Base-by-base conservation (phyloP, 2,888 invertebrate species). In the Eupithecia abbreviata region DNA sequence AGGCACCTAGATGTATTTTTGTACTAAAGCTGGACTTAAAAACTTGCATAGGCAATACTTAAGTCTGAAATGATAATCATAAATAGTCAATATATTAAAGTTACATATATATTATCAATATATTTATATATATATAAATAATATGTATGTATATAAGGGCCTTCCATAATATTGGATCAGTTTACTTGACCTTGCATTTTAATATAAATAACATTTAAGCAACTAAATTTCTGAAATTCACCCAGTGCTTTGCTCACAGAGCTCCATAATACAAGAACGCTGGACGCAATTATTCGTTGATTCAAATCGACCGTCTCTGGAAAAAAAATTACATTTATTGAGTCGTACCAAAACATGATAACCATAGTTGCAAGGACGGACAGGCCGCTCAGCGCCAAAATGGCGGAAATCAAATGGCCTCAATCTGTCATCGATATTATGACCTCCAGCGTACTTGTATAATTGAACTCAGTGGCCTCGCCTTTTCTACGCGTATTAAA, bases 1-100 rank as follows among this genome's bases (percentile, higher is more conserved):
- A 67, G 70, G 77, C 67, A 58, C 72, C 42, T 71, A 47, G 43
- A 68, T 55, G 42, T 75, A 77, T 77, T 77, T 77, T 77, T 77
- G 45, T 74, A 77, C 45, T 45, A 72, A 74, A 69, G 41, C 49
- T 42, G n/a, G 62, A 49, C 68, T 71, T 30, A 30, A 18, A 30
- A 49, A 66, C 66, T 3, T 42, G 66, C 5, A 42, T 15, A 15
- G 15, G 42, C 42, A 66, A 42, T 58, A 66, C 42, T n/a, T 47
- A 55, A 76, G 71, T 73, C 73, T 71, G 72, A 72, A 62, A 71
- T 62, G 12, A 71, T 68, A n/a, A 70, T 15, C 41, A 71, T 58
- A 45, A 69, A 58, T 75, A 72, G 68, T 51, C 30, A 47, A 45
- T 71, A 18, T 7, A 55, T 9, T 4, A 58, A 58, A 58, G 18